A percentile compares a stretch with the other conserved stretches of the same genome.
Conservation (phyloP, 2,113 vertebrate species). For the Tachysurus vachellii region DNA sequence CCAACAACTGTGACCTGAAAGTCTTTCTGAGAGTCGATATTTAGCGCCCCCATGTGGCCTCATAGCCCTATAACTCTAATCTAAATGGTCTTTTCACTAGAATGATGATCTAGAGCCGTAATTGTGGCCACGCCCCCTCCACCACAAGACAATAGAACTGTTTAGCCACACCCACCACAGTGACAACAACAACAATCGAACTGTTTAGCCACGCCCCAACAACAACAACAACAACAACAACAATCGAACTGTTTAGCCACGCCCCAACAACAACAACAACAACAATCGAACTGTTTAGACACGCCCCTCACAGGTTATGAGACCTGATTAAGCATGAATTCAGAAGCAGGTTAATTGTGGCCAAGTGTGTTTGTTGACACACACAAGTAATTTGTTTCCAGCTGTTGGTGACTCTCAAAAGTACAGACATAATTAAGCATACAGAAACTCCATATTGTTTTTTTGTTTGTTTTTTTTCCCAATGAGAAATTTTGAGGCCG, state of each 20-base stretch:
- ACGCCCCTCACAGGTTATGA: not conserved
- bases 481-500: not conserved
- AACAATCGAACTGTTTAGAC: not conserved
- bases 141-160: not conserved
- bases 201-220: not conserved
- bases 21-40: not conserved
- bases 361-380: too few species aligned
- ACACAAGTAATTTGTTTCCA: too few species aligned
- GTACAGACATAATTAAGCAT: not conserved
- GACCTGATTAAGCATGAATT: not conserved
- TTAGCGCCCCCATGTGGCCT: conserved; percentile 16
- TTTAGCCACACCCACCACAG: not conserved
- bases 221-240: not conserved
- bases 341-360: too few species aligned
- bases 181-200: not conserved
- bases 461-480: not conserved
- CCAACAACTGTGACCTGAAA: not conserved
- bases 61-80: not conserved
- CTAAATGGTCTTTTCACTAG: not conserved
- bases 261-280: not conserved
- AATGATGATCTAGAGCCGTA: not conserved
- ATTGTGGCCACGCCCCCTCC: not conserved
- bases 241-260: not conserved
- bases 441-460: not conserved
- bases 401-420: too few species aligned